Evolutionary conservation across 2,797 vertebrate genomes (phyloP).

Genomic region (Natrix natrix): DNA sequence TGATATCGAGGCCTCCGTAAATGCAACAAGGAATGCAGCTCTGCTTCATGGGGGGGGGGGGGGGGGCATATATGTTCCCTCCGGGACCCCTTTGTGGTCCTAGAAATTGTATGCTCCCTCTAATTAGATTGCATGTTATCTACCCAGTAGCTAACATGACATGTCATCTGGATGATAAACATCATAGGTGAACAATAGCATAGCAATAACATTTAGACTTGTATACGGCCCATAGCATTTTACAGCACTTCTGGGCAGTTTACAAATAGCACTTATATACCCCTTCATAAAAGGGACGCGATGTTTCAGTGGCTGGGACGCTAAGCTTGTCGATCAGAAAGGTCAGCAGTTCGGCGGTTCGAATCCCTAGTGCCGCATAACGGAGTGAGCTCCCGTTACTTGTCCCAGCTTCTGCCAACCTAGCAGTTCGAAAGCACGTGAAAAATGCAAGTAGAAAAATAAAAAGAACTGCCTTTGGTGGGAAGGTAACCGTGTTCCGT

Average conservation of each 20-base stretch:
- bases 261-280: no score
- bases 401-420: no score
- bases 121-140: neutral
- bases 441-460: no score
- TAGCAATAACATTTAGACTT: neutral
- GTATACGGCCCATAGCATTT: neutral
- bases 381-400: no score
- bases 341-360: no score
- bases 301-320: no score
- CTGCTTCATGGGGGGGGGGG: neutral
- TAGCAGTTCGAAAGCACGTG: no score
- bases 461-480: no score
- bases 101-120: neutral
- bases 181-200: neutral
- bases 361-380: no score
- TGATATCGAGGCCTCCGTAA: neutral
- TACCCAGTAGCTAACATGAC: neutral
- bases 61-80: neutral
- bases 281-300: no score
- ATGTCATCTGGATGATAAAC: neutral
- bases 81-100: neutral
- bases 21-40: neutral
- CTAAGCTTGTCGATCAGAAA: no score
- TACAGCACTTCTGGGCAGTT: neutral
- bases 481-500: no score